Percentiles rank a stretch among this genome's conserved stretches.
These are phyloP conservation scores for Paralichthys olivaceus DNA, from an alignment of 2,113 vertebrate species.

Conservation along the genomic window DNA sequence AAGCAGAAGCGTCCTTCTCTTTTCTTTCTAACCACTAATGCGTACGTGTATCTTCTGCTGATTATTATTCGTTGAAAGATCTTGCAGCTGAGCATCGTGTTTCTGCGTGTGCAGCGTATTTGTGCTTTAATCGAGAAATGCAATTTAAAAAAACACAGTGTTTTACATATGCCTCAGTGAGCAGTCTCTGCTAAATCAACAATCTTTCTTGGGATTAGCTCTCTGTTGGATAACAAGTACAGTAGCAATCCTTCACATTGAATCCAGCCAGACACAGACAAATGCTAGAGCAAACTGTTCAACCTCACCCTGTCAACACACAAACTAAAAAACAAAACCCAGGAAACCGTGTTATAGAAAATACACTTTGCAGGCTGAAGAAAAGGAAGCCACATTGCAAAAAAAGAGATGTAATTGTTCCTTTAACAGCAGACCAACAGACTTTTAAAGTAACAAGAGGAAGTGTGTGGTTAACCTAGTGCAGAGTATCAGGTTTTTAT, in stretches of 20 bases:
- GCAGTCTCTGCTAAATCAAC: slow-evolving; percentile 11
- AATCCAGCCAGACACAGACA: not conserved
- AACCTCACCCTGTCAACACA: not conserved
- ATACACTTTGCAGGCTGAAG: not conserved
- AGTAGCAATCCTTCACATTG: slow-evolving; percentile 12
- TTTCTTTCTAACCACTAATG: not conserved
- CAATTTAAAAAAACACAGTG: not conserved
- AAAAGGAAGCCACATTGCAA: not conserved
- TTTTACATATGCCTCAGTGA: slow-evolving; percentile 1
- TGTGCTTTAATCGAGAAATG: not conserved
- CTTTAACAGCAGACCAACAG: too few species aligned
- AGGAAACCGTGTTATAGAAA: not conserved
- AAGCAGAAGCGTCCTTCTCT: not conserved
- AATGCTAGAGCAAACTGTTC: not conserved
- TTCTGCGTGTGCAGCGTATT: not conserved
- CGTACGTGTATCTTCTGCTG: slow-evolving; percentile 1
- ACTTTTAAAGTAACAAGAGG: too few species aligned
- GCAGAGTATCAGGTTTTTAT: too few species aligned
- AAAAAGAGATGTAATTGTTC: not conserved
- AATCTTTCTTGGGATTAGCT: slow-evolving; percentile 28
- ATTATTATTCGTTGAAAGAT: not conserved
- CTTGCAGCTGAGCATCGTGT: not conserved
- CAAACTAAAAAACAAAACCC: not conserved
- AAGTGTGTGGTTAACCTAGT: too few species aligned
- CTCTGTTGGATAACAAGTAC: slow-evolving; percentile 30